Percentiles rank a stretch among this genome's conserved stretches.
phyloP scores from a whole-genome alignment of 1,140 invertebrate species.

The Rhyacophila brunnea region DNA sequence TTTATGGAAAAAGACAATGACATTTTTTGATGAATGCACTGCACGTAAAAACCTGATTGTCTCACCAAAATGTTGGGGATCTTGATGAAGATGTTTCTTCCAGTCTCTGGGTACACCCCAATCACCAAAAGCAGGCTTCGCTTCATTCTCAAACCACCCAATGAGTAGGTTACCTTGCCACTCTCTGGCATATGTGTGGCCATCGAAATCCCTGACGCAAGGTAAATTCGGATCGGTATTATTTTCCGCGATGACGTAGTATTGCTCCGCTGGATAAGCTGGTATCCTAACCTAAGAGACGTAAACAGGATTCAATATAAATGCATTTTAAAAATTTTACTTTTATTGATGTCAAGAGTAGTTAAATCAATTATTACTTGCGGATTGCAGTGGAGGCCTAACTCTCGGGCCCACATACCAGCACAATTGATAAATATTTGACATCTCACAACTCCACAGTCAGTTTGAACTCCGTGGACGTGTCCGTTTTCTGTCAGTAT shows the following conservation, averaged over 20 bases:
- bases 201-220: constrained; percentile 71
- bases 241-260: constrained; percentile 63
- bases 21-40: too few species aligned
- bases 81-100: constrained; percentile 51
- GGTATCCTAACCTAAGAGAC: constrained; percentile 59
- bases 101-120: constrained; percentile 61
- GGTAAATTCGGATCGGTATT: constrained; percentile 46
- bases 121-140: constrained; percentile 64
- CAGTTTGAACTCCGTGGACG: constrained; percentile 62
- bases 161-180: constrained; percentile 60
- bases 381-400: constrained; percentile 63
- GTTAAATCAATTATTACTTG: constrained; percentile 47
- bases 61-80: constrained; percentile 68
- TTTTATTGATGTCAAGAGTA: too few species aligned
- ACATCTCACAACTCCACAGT: constrained; percentile 61
- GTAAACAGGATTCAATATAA: too few species aligned
- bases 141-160: constrained; percentile 67
- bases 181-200: constrained; percentile 61
- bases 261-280: constrained; percentile 70
- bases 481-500: constrained; percentile 60
- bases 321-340: too few species aligned
- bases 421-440: constrained; percentile 75
- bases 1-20: background rate
- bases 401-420: constrained; percentile 70
- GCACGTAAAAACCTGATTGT: too few species aligned